phyloP scores from a whole-genome alignment of 2,113 vertebrate genomes.

The Mobula hypostoma region DNA sequence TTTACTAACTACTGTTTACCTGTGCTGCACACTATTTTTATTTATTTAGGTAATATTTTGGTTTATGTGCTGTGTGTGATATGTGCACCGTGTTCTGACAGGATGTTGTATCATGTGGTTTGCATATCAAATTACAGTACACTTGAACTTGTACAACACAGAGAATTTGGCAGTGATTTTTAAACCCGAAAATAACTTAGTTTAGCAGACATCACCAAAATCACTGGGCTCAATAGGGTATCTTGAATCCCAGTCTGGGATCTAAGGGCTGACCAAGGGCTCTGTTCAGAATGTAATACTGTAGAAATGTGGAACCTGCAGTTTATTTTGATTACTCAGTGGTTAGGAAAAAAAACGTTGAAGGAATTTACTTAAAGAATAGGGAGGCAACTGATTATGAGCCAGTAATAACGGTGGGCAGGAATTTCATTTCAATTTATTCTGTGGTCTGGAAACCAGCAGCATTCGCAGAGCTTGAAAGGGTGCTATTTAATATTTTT shows the following conservation, averaged over 20 bases:
- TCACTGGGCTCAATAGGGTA: not conserved
- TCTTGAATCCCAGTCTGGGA: not conserved
- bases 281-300: not conserved
- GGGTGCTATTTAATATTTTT: not conserved
- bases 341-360: slow-evolving; percentile 5
- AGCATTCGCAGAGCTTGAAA: not conserved
- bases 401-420: not conserved
- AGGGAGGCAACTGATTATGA: slow-evolving; percentile 11
- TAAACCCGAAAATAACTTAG: not conserved
- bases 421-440: not conserved
- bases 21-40: too few relatives aligned
- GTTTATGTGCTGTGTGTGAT: too few relatives aligned
- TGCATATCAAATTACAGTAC: too few relatives aligned
- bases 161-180: not conserved
- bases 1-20: too few relatives aligned
- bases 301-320: slow-evolving; percentile 26
- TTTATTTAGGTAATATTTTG: too few relatives aligned
- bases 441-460: slow-evolving; percentile 5
- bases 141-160: not conserved
- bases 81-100: too few relatives aligned
- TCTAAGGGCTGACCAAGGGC: not conserved
- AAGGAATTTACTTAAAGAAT: slow-evolving; percentile 20
- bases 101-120: too few relatives aligned
- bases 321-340: slow-evolving; percentile 34
- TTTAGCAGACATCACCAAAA: not conserved